Base-by-base conservation (phyloP, 1,140 invertebrate genomes). In the Camponotus vicinus region DNA sequence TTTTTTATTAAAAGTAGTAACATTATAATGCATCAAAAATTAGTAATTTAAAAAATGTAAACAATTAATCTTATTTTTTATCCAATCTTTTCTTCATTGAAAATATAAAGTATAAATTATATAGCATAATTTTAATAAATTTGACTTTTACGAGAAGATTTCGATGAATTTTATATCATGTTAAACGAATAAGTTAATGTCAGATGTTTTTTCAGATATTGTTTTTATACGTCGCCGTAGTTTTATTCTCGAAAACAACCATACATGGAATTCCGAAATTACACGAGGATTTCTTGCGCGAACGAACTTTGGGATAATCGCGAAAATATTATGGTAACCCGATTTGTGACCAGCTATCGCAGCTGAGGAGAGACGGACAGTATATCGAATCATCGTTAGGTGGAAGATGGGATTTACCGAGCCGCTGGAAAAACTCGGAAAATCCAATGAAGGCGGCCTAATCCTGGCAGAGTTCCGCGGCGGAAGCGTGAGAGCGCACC, bases 341-440 rank as follows among this genome's bases (percentile, higher is more conserved):
- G 90, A 94, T 94, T 27, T 93, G 49, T 52, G 91, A 69, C 64
- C 91, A 88, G 87, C 91, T 88, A 73, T 75, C 64, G 57, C 9
- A 5, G 55, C 42, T 52, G 49, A 52, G 49, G 15, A 69, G 79
- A 85, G 63, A 42, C 75, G 67, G 67, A 34, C 71, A 55, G 85
- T 92, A 59, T 92, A 94, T 94, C 91, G 92, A 94, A 94, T 94
- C 92, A 94, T 94, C 93, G 93, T 94, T 94, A 94, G 92, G 85
- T 82, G 71, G 92, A 86, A 90, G 61, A 92, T 83, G 79, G 93
- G 92, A 94, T 94, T 94, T 93, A 86, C 90, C 88, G 92, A 88
- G 59, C 79, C 63, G 37, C 49, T 67, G 87, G 87, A 89, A 92
- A 91, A 91, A 88, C 88, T 90, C 59, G 87, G 85, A 37, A 91